These are phyloP conservation scores for Antitype chi DNA, from an alignment of 2,888 invertebrate genomes.

Conservation along the genomic window DNA sequence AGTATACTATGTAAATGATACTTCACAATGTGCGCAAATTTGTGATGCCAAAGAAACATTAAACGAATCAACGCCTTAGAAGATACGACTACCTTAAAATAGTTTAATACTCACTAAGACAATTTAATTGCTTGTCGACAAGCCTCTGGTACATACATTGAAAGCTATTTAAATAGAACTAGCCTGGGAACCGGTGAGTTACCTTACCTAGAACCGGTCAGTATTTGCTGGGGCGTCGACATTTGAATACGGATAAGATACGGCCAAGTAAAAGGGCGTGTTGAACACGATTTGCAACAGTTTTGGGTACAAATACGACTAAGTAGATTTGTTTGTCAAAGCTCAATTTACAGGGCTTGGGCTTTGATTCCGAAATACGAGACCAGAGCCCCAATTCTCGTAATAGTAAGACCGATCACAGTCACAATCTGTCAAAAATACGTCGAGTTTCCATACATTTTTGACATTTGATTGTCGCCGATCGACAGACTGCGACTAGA, in stretches of 20 bases:
- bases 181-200: constrained; percentile 48
- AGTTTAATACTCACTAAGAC: constrained; percentile 14
- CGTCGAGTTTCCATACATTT: no score
- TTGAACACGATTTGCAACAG: constrained; percentile 42
- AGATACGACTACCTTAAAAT: not conserved
- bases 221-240: constrained; percentile 67
- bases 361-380: not conserved
- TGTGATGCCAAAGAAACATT: constrained; percentile 1
- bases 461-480: no score
- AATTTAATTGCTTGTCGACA: constrained; percentile 27
- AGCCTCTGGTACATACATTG: constrained; percentile 10
- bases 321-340: not conserved
- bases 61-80: constrained; percentile 2
- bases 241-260: constrained; percentile 63
- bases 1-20: not conserved
- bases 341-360: not conserved
- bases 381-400: not conserved
- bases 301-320: constrained; percentile 12
- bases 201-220: constrained; percentile 67
- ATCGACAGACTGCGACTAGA: no score
- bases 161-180: constrained; percentile 51
- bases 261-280: constrained; percentile 43
- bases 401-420: no score
- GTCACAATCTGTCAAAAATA: no score
- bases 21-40: not conserved